Percentiles rank a stretch among this genome's conserved stretches.
These are phyloP conservation scores for Lucinisca nassula DNA, from an alignment of 2,888 invertebrate species.

Conservation along the genomic window DNA sequence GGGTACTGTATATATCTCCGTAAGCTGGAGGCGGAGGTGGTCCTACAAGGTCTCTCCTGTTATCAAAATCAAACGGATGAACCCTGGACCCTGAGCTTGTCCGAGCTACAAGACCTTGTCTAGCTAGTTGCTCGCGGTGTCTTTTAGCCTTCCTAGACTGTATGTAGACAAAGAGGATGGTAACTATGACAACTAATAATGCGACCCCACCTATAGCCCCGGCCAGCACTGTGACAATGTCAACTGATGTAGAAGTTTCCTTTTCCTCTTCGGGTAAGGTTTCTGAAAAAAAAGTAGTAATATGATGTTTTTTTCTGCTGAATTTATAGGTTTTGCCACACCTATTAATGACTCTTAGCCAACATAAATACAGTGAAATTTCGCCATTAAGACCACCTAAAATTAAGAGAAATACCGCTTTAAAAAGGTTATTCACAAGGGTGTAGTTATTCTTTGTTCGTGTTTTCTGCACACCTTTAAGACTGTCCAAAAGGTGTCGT, in stretches of 20 bases:
- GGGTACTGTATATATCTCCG: slow-evolving; percentile 45
- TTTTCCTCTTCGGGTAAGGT: slow-evolving; percentile 42
- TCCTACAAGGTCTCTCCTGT: slow-evolving; percentile 14
- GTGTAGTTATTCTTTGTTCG: too few relatives aligned
- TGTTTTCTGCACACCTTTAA: too few relatives aligned
- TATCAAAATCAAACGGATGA: slow-evolving; percentile 22
- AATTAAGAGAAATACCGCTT: too few relatives aligned
- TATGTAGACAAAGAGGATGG: slow-evolving; percentile 35
- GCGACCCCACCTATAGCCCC: slow-evolving; percentile 39
- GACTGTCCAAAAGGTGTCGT: too few relatives aligned
- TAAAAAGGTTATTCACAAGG: too few relatives aligned
- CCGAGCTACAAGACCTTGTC: background rate
- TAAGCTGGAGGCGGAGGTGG: slow-evolving; percentile 60
- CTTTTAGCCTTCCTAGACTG: slow-evolving; percentile 57
- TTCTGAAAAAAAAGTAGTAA: slow-evolving; percentile 40
- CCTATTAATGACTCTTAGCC: too few relatives aligned
- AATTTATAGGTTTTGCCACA: too few relatives aligned
- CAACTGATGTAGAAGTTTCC: background rate
- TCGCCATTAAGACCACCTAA: too few relatives aligned
- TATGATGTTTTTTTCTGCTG: too few relatives aligned
- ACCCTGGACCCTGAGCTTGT: slow-evolving; percentile 2
- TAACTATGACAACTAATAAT: slow-evolving; percentile 37
- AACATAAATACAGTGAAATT: too few relatives aligned
- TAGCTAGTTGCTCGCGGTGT: slow-evolving; percentile 9
- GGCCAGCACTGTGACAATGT: slow-evolving; percentile 28